Percentiles rank a stretch among this genome's conserved stretches.
Evolutionary conservation across 1,140 invertebrate species (phyloP).

Genomic region (Sipha flava): DNA sequence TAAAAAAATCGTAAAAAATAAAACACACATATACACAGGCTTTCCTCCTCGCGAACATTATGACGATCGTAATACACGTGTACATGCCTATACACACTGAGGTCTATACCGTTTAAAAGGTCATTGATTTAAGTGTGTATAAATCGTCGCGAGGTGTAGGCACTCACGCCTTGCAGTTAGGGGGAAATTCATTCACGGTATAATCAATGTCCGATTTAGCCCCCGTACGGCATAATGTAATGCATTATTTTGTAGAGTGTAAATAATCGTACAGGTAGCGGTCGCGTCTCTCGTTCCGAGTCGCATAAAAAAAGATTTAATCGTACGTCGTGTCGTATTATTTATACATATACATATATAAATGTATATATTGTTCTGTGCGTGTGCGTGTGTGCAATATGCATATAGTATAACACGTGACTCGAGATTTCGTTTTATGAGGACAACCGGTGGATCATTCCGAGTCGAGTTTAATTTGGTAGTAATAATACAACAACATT

Average conservation of each 20-base stretch:
- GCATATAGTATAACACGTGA: no score
- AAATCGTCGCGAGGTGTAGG: background rate
- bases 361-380: background rate
- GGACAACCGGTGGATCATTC: no score
- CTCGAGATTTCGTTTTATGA: no score
- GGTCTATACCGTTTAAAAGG: background rate
- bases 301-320: background rate
- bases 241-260: background rate
- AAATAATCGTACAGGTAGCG: background rate
- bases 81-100: background rate
- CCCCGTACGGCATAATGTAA: background rate
- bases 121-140: background rate
- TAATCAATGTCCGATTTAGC: slow-evolving; percentile 7
- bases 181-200: slow-evolving; percentile 5
- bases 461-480: no score
- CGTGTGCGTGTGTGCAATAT: background rate
- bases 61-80: no score
- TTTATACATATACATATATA: no score
- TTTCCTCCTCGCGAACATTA: no score
- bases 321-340: no score
- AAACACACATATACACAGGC: no score
- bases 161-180: background rate
- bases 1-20: no score
- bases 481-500: no score
- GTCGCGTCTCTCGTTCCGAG: no score